Conservation (phyloP, 2,888 invertebrate genomes). For the Alentia gelatinosa region DNA sequence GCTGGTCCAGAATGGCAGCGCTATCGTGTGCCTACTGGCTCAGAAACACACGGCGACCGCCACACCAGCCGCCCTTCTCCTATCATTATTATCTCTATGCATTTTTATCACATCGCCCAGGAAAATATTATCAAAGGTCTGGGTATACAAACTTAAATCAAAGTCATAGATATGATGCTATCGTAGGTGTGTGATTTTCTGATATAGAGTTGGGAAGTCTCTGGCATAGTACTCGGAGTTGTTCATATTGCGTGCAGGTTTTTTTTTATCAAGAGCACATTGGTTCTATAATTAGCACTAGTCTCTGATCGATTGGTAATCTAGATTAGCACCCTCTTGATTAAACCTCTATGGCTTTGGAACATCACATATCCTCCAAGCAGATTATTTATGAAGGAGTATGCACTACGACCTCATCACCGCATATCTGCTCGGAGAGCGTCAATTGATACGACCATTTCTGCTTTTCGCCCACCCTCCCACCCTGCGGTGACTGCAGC, state of each 20-base stretch:
- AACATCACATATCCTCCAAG: not conserved
- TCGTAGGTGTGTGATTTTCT: not conserved
- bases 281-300: too few species aligned
- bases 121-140: slow-evolving; percentile 1
- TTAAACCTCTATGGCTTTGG: too few species aligned
- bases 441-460: not conserved
- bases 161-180: not conserved
- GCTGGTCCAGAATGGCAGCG: not conserved
- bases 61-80: not conserved
- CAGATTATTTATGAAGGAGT: not conserved
- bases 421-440: not conserved
- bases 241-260: not conserved
- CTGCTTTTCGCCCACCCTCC: not conserved
- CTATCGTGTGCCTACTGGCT: not conserved
- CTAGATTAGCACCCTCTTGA: too few species aligned
- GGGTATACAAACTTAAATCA: not conserved
- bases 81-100: not conserved
- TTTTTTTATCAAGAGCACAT: too few species aligned
- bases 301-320: too few species aligned
- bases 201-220: not conserved
- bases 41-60: not conserved
- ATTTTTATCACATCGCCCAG: not conserved
- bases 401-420: not conserved
- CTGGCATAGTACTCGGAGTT: not conserved
- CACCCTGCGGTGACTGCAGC: not conserved